Evolutionary conservation across 92 coral and sea anemone genomes (phyloP), one percentile per base, ranked within the genome.

Genomic region (Porites rus): DNA sequence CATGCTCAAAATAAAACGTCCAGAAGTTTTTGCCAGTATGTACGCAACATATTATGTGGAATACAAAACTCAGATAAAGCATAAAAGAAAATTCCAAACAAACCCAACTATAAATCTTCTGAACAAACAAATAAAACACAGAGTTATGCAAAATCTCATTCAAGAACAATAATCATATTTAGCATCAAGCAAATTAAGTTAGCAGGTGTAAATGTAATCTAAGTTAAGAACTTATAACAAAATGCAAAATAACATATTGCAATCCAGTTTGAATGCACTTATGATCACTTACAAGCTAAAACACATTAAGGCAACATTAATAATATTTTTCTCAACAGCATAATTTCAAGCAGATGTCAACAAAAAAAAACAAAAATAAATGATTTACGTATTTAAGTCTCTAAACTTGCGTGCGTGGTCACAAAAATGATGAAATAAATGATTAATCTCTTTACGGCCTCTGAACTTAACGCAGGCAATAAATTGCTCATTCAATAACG

Each of bases 201-300:
- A 73, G 74, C 80, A 83, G 79, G 8, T 60, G 60, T 46, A 7
- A 24, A 21, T 83, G 13, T 72, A 12, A 74, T 74, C 54, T 13
- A 61, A 17, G 80, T 43, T 58, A 28, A 81, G 68, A 18, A 20
- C 7, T 17, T 24, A 28, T 25, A 69, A 56, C 1, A 64, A 19
- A 43, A 53, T 11, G 16, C 4, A 17, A 22, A 6, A 70, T 4
- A 22, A 66, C 11, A 24, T 11, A 67, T 17, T 24, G 51, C 1
- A 24, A 28, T 21, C 17, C 28, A 24, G 28, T 69, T 10, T 31
- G 74, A 24, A 51, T 13, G 7, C 74, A 69, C 16, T 69, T 50
- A 13, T 17, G 73, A 51, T 69, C 38, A 38, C 46, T 38, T 38
- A 38, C 16, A 21, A 16, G 10, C 22, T 38, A 1, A 38, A 71